A percentile compares a stretch with the other conserved stretches of the same genome.
Evolutionary conservation across 1,140 invertebrate species (phyloP).

Genomic region (Neoseiulus cucumeris): DNA sequence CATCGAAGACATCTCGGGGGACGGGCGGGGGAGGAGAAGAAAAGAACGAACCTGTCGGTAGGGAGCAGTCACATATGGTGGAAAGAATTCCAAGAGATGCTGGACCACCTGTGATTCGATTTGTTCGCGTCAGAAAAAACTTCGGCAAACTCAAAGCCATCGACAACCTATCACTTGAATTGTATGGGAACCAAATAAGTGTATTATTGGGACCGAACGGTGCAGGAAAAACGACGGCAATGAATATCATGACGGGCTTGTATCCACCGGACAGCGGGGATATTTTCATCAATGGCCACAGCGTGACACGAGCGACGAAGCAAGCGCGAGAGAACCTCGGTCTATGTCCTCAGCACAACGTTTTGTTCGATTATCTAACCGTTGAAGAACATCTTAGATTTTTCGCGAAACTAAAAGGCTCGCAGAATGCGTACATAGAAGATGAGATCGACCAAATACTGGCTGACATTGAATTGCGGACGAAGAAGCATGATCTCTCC

Average conservation of each 20-base stretch:
- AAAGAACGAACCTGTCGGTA: neutral
- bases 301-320: slow-evolving; percentile 34
- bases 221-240: slow-evolving; percentile 54
- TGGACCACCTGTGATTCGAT: neutral
- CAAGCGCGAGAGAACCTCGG: slow-evolving; percentile 47
- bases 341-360: slow-evolving; percentile 35
- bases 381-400: slow-evolving; percentile 19
- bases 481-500: slow-evolving; percentile 41
- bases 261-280: slow-evolving; percentile 43
- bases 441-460: slow-evolving; percentile 28
- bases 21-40: neutral
- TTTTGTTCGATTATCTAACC: slow-evolving; percentile 29
- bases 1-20: neutral
- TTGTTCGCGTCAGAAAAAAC: slow-evolving; percentile 3
- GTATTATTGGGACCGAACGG: slow-evolving; percentile 72
- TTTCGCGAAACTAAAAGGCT: slow-evolving; percentile 36
- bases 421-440: slow-evolving; percentile 33
- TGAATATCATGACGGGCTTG: slow-evolving; percentile 55
- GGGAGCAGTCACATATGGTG: too few species aligned
- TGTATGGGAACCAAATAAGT: slow-evolving; percentile 63
- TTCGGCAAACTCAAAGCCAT: slow-evolving; percentile 39
- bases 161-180: slow-evolving; percentile 41
- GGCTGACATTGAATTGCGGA: slow-evolving; percentile 32
- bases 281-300: slow-evolving; percentile 43
- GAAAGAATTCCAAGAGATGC: neutral